These are phyloP conservation scores for Pseudomyrmex gracilis DNA, from an alignment of 1,140 invertebrate species.

Conservation along the genomic window DNA sequence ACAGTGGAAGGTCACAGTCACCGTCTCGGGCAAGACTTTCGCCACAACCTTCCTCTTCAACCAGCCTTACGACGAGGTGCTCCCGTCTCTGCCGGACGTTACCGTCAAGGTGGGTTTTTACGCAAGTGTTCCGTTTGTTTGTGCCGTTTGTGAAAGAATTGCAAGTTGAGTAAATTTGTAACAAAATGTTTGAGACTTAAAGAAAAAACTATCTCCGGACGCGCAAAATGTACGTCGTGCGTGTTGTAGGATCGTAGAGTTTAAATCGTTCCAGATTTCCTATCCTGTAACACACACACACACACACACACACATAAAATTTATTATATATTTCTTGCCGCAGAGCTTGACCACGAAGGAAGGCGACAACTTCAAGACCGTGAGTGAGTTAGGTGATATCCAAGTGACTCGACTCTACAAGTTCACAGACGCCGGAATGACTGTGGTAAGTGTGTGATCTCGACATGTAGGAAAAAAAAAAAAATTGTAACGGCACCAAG, in stretches of 20 bases:
- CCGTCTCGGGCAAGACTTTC: slow-evolving; percentile 75
- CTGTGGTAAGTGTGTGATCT: slow-evolving; percentile 76
- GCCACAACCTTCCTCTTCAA: slow-evolving; percentile 79
- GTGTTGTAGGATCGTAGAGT: no score
- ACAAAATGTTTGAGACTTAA: not conserved
- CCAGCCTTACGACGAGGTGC: slow-evolving; percentile 79
- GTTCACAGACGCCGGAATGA: slow-evolving; percentile 79
- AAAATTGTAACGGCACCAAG: slow-evolving; percentile 51
- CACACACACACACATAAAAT: not conserved
- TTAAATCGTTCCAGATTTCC: no score
- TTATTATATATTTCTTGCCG: slow-evolving; percentile 22
- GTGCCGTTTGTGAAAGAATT: not conserved
- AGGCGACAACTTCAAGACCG: slow-evolving; percentile 79
- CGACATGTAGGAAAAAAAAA: slow-evolving; percentile 54
- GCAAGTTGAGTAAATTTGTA: not conserved
- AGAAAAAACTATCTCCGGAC: no score
- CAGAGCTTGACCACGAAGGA: slow-evolving; percentile 82
- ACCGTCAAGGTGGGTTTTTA: slow-evolving; percentile 76
- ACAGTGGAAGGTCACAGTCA: slow-evolving; percentile 77
- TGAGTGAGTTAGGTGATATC: slow-evolving; percentile 73
- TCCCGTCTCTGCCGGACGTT: slow-evolving; percentile 77
- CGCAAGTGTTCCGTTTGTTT: no score
- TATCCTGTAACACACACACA: no score
- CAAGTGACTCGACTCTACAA: slow-evolving; percentile 79
- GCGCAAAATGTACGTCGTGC: no score